Evolutionary conservation across 2,888 invertebrate species (phyloP).

Genomic region (Labia minor): DNA sequence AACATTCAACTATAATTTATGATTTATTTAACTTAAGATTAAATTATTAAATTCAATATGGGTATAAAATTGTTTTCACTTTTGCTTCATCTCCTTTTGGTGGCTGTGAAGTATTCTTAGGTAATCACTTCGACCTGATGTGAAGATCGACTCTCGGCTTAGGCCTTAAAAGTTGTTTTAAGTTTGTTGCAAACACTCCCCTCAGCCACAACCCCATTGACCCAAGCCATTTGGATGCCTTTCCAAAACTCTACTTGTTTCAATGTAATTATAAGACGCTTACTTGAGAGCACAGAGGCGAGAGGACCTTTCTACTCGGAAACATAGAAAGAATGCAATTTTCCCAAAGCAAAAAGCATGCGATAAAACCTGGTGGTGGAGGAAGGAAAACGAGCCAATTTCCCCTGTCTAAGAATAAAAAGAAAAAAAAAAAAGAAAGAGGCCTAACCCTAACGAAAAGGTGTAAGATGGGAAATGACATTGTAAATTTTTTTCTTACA

Average conservation of each 20-base stretch:
- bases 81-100: too few species aligned
- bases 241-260: slow-evolving; percentile 4
- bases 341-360: not conserved
- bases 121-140: not conserved
- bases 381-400: not conserved
- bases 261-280: slow-evolving; percentile 7
- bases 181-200: not conserved
- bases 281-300: not conserved
- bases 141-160: not conserved
- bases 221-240: not conserved
- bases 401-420: not conserved
- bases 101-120: too few species aligned
- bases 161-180: not conserved
- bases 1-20: too few species aligned
- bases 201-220: not conserved
- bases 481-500: too few species aligned
- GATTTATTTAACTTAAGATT: too few species aligned
- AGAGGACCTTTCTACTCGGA: not conserved
- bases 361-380: not conserved
- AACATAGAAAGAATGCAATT: slow-evolving; percentile 1
- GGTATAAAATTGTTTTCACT: too few species aligned
- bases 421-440: not conserved
- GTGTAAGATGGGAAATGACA: too few species aligned
- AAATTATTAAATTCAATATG: too few species aligned
- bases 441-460: too few species aligned